Evolutionary conservation across 92 coral and sea anemone species (phyloP).

Genomic region (Ricordea florida): DNA sequence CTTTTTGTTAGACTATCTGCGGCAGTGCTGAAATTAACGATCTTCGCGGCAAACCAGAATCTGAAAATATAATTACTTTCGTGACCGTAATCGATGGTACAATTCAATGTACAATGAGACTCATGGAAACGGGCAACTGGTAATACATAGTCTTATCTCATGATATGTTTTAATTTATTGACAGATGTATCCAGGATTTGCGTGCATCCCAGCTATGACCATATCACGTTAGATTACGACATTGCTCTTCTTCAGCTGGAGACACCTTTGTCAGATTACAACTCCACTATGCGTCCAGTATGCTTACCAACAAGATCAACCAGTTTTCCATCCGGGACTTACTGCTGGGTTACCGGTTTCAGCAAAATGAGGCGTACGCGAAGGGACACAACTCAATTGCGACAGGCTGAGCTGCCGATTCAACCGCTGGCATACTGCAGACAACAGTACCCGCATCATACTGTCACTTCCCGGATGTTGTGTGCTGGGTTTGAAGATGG

Average conservation of each 20-base stretch:
- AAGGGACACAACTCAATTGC: slow-evolving; percentile 54
- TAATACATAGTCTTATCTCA: no score
- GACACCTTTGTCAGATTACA: slow-evolving; percentile 39
- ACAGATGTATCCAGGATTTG: slow-evolving; percentile 80
- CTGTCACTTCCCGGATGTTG: slow-evolving; percentile 57
- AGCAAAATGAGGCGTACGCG: slow-evolving; percentile 3
- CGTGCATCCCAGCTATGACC: slow-evolving; percentile 62
- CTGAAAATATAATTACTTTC: no score
- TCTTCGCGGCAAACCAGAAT: no score
- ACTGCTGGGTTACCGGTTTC: slow-evolving; percentile 26
- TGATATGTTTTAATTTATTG: not conserved
- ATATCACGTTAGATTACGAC: slow-evolving; percentile 60
- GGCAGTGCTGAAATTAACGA: no score
- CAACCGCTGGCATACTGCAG: slow-evolving; percentile 49
- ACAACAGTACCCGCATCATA: slow-evolving; percentile 45
- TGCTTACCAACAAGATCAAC: slow-evolving; percentile 52
- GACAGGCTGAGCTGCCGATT: slow-evolving; percentile 62
- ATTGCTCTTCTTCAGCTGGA: slow-evolving; percentile 63
- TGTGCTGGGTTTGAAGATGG: slow-evolving; percentile 82
- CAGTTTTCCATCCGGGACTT: slow-evolving; percentile 17
- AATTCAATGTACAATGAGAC: no score
- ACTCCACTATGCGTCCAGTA: slow-evolving; percentile 62
- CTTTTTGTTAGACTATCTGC: no score
- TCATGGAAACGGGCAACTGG: no score
- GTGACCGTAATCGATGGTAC: no score